A percentile compares a stretch with the other conserved stretches of the same genome.
Conservation (phyloP, 2,797 vertebrate genomes). For the Bufotes viridis region DNA sequence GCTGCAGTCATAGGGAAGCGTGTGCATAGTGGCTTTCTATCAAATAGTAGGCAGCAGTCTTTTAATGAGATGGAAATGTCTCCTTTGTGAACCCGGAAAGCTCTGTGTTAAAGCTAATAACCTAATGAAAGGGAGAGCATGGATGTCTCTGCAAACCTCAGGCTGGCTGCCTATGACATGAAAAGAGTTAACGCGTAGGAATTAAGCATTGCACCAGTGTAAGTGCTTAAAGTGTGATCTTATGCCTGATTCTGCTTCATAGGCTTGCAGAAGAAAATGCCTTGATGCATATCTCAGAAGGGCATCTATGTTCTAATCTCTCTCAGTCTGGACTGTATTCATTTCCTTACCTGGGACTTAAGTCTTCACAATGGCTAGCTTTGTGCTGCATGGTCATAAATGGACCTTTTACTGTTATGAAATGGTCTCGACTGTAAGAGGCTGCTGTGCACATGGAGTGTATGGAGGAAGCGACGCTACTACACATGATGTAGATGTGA, state of each 20-base stretch:
- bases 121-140: conserved; percentile 7
- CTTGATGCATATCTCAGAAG: conserved; percentile 50
- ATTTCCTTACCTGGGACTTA: conserved; percentile 44
- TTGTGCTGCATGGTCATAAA: conserved; percentile 47
- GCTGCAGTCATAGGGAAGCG: conserved; percentile 32
- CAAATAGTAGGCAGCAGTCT: conserved; percentile 15
- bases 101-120: conserved; percentile 23
- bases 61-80: conserved; percentile 39
- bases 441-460: not conserved
- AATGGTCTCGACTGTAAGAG: not conserved
- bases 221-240: conserved; percentile 17
- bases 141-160: not conserved
- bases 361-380: conserved; percentile 36
- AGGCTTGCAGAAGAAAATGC: conserved; percentile 30
- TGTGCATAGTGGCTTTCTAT: conserved; percentile 31
- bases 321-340: conserved; percentile 46
- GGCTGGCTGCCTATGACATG: not conserved
- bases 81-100: conserved; percentile 28
- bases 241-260: conserved; percentile 58
- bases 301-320: conserved; percentile 32
- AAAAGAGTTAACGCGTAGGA: conserved; percentile 29
- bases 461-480: not conserved
- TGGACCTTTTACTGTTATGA: conserved; percentile 16
- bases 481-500: not conserved
- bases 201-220: conserved; percentile 54